phyloP scores from a whole-genome alignment of 2,797 vertebrate genomes.

The Petrocephalus schoutedeni region DNA sequence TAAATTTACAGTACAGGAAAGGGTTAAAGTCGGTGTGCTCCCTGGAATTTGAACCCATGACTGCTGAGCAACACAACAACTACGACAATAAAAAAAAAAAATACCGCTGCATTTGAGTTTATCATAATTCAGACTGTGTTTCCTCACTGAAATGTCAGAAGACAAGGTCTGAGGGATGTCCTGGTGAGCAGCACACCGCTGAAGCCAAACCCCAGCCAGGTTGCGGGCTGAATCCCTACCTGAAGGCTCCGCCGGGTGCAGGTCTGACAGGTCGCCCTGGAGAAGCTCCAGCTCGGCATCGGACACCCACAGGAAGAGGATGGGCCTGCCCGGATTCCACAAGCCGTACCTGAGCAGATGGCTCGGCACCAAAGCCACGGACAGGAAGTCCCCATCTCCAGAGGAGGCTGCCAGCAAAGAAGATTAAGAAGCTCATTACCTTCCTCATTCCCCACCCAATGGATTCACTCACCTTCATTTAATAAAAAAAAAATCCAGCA shows the following conservation, averaged over 20 bases:
- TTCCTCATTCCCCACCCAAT: neutral
- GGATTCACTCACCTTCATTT: neutral
- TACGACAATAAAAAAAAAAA: too few species aligned
- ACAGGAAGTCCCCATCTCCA: constrained; percentile 45
- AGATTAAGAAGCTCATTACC: neutral
- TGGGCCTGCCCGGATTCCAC: constrained; percentile 65
- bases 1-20: neutral
- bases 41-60: too few species aligned
- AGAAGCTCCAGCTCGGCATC: constrained; percentile 70
- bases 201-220: neutral
- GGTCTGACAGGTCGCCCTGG: constrained; percentile 51
- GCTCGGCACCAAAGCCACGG: constrained; percentile 67
- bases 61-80: too few species aligned
- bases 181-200: neutral
- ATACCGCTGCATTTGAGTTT: too few species aligned
- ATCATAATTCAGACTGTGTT: neutral
- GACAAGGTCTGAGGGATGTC: neutral
- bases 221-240: constrained; percentile 51
- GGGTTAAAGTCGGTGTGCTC: neutral
- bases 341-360: constrained; percentile 74
- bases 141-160: neutral
- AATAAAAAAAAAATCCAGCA: neutral
- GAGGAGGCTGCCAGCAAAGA: neutral
- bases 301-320: constrained; percentile 80
- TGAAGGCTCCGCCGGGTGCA: constrained; percentile 38